A percentile compares a stretch with the other conserved stretches of the same genome.
Evolutionary conservation across 1,140 invertebrate genomes (phyloP).

Genomic region (Lepidurus arcticus): DNA sequence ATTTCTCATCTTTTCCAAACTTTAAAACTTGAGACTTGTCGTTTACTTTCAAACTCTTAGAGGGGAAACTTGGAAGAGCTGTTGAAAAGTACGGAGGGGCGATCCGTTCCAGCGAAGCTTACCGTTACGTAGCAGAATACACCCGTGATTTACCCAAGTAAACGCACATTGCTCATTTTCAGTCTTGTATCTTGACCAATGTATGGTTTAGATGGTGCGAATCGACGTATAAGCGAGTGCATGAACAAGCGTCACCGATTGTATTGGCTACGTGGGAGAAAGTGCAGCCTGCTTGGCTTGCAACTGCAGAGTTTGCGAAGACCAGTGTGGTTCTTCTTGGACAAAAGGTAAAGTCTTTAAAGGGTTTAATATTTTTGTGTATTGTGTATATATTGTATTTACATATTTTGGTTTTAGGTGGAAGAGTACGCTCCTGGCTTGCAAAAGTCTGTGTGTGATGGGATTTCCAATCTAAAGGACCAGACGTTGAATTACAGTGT

Average conservation of each 20-base stretch:
- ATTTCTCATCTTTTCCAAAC: not conserved
- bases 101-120: not conserved
- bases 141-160: conserved; percentile 2
- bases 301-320: not conserved
- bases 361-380: too few relatives aligned
- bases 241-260: not conserved
- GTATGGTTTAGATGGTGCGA: not conserved
- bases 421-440: conserved; percentile 6
- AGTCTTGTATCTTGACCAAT: not conserved
- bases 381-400: not conserved
- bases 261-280: not conserved
- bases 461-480: not conserved
- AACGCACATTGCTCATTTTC: not conserved
- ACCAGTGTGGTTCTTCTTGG: not conserved
- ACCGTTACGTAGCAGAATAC: not conserved
- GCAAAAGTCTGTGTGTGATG: not conserved
- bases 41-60: not conserved
- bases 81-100: not conserved
- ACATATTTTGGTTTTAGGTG: not conserved
- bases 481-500: not conserved
- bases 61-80: not conserved
- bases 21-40: not conserved
- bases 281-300: not conserved
- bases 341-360: not conserved
- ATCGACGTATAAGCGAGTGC: not conserved